phyloP scores from a whole-genome alignment of 1,140 invertebrate genomes.

The Doryteuthis pealeii region DNA sequence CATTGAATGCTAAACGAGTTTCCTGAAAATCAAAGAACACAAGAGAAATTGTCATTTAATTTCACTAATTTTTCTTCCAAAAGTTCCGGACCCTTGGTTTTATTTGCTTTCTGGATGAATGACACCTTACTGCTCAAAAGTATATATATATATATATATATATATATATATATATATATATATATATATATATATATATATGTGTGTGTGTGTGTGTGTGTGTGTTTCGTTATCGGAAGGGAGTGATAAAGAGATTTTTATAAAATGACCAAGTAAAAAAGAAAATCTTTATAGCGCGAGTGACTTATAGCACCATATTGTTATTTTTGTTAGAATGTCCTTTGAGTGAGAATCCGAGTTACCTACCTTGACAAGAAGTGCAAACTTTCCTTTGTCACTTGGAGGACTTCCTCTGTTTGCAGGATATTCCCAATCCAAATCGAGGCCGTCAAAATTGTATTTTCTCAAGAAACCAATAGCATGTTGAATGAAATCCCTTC shows the following conservation, averaged over 20 bases:
- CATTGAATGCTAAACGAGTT: slow-evolving; percentile 83
- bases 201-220: neutral
- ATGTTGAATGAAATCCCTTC: too few relatives aligned
- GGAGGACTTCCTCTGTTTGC: slow-evolving; percentile 86
- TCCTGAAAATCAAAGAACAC: slow-evolving; percentile 65
- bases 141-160: neutral
- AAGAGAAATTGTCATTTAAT: neutral
- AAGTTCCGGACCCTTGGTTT: neutral
- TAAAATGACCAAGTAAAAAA: neutral
- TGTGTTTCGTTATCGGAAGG: neutral
- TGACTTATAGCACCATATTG: neutral
- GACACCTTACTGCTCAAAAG: neutral
- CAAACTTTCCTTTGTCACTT: slow-evolving; percentile 87
- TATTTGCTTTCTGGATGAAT: neutral
- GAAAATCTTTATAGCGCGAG: neutral
- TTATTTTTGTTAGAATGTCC: neutral
- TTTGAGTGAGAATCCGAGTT: neutral
- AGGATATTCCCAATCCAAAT: slow-evolving; percentile 98
- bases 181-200: neutral
- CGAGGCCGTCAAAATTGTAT: too few relatives aligned
- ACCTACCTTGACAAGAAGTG: slow-evolving; percentile 76
- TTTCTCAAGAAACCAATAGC: too few relatives aligned
- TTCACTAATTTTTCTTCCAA: neutral
- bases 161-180: neutral
- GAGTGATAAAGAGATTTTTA: neutral